Conservation (phyloP, 1,140 invertebrate species). For the Achatina immaculata region DNA sequence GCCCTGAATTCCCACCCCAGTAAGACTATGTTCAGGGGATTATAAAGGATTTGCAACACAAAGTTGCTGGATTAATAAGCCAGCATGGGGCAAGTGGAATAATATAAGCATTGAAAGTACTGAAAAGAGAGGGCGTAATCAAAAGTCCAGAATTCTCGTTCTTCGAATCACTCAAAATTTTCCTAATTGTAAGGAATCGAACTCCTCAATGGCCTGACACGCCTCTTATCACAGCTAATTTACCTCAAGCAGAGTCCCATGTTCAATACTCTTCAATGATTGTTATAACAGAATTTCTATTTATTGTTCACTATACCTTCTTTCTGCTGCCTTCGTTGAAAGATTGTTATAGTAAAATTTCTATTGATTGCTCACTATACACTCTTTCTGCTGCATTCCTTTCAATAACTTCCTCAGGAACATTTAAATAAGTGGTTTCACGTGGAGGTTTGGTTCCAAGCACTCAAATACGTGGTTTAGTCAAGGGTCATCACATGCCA, state of each 20-base stretch:
- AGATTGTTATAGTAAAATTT: background rate
- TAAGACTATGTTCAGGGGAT: conserved; percentile 25
- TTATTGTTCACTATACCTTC: no score
- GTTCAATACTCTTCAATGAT: no score
- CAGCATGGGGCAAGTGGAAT: background rate
- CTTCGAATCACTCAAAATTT: background rate
- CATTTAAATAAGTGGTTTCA: no score
- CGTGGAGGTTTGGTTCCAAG: no score
- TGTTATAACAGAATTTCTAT: no score
- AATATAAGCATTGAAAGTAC: background rate
- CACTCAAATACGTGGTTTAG: no score
- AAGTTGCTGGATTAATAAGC: conserved; percentile 23
- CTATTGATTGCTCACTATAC: background rate
- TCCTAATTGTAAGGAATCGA: background rate
- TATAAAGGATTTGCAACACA: conserved; percentile 29
- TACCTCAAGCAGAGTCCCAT: no score
- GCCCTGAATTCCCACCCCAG: background rate
- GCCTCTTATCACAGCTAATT: no score
- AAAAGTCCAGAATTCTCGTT: background rate
- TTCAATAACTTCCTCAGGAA: background rate
- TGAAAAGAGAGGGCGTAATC: background rate
- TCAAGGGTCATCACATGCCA: no score
- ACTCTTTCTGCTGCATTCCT: background rate
- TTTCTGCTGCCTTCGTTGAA: background rate
- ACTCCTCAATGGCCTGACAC: no score